phyloP scores from a whole-genome alignment of 2,797 vertebrate species.

The Phrynocephalus guinanensis region DNA sequence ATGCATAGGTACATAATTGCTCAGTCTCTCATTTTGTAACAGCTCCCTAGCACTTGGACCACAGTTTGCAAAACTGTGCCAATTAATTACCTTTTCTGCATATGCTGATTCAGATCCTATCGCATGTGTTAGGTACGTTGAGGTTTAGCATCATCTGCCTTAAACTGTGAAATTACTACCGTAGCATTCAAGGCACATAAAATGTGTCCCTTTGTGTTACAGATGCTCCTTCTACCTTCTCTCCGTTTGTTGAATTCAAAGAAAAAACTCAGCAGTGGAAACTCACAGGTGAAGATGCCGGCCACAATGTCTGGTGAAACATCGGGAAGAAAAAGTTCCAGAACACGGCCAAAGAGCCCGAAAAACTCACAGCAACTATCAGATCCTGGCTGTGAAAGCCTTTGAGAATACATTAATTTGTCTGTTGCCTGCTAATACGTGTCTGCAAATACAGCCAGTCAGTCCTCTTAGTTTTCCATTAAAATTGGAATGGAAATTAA shows the following conservation, averaged over 20 bases:
- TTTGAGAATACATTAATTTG: slow-evolving; percentile 16
- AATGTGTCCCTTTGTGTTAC: slow-evolving; percentile 59
- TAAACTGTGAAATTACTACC: background rate
- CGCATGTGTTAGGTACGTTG: background rate
- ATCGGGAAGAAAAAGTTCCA: too few relatives aligned
- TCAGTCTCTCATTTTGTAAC: background rate
- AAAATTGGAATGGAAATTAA: background rate
- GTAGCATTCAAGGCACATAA: background rate
- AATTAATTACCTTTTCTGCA: background rate
- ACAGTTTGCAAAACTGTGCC: background rate
- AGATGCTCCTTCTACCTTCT: slow-evolving; percentile 89
- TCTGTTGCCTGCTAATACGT: fast-evolving
- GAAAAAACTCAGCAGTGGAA: slow-evolving; percentile 95
- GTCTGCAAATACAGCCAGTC: background rate
- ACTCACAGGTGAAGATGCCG: slow-evolving; percentile 85
- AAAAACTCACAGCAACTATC: too few relatives aligned
- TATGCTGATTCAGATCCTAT: background rate
- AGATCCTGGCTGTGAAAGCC: too few relatives aligned
- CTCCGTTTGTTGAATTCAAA: slow-evolving; percentile 92
- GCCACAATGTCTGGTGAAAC: too few relatives aligned
- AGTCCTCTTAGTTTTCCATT: background rate
- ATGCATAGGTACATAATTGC: too few relatives aligned
- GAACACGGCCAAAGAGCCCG: too few relatives aligned
- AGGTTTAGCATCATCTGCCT: background rate
- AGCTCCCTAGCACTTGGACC: background rate